phyloP scores from a whole-genome alignment of 2,797 vertebrate genomes.

The Huso huso region DNA sequence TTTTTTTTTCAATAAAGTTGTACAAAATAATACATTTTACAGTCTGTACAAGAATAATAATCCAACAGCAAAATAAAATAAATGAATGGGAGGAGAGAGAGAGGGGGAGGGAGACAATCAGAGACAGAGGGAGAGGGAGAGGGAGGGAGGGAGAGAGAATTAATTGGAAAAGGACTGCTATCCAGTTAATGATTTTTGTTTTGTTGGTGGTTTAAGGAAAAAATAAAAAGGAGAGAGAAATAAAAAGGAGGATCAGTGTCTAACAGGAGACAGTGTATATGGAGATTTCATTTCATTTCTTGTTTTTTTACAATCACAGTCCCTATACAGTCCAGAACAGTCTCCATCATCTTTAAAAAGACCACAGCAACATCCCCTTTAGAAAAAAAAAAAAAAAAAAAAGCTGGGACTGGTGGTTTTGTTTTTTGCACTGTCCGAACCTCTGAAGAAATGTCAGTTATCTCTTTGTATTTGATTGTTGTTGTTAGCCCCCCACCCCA shows the following conservation, averaged over 20 bases:
- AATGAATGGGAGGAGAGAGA: slow-evolving; percentile 17
- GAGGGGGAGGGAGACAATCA: slow-evolving; percentile 35
- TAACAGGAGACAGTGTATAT: too few relatives aligned
- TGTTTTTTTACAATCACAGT: neutral
- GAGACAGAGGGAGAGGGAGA: slow-evolving; percentile 33
- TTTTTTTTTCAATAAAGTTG: slow-evolving; percentile 88
- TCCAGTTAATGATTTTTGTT: slow-evolving; percentile 45
- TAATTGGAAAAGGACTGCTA: slow-evolving; percentile 16
- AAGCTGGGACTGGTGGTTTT: neutral
- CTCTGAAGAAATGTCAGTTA: neutral
- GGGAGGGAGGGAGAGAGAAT: too few relatives aligned
- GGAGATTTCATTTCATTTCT: too few relatives aligned
- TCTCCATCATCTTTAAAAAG: neutral
- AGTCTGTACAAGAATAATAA: slow-evolving; percentile 98
- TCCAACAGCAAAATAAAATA: slow-evolving; percentile 81
- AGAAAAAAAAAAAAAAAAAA: slow-evolving; percentile 19
- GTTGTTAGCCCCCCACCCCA: neutral
- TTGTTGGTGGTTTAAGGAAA: too few relatives aligned
- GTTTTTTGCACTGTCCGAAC: too few relatives aligned
- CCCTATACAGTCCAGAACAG: neutral
- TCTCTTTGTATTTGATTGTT: neutral
- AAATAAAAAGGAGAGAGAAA: too few relatives aligned
- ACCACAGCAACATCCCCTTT: slow-evolving; percentile 14
- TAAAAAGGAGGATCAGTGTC: too few relatives aligned
- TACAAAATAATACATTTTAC: slow-evolving; percentile 99